These are phyloP conservation scores for Arctopsyche grandis DNA, from an alignment of 1,140 invertebrate species.

Conservation along the genomic window DNA sequence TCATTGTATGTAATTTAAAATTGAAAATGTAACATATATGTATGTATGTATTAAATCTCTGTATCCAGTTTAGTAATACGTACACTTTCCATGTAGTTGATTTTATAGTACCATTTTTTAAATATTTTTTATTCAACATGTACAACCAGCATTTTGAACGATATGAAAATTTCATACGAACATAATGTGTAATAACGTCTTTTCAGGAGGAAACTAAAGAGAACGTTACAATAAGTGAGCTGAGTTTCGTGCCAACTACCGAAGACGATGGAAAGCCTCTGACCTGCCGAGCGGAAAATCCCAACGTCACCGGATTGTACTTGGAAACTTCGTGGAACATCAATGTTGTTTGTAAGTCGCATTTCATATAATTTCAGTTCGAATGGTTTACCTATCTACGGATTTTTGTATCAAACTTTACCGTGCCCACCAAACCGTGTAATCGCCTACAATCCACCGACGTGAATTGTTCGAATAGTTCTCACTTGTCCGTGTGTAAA, in stretches of 20 bases:
- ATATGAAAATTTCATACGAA: constrained; percentile 1
- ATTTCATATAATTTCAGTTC: not conserved
- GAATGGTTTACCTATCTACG: not conserved
- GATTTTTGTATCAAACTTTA: too few species aligned
- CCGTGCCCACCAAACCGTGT: too few species aligned
- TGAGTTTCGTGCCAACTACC: constrained; percentile 84
- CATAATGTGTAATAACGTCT: constrained; percentile 5
- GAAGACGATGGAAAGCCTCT: constrained; percentile 88
- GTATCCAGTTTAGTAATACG: not conserved
- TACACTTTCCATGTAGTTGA: not conserved
- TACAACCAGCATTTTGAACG: not conserved
- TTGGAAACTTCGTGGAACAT: constrained; percentile 87
- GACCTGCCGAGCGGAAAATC: constrained; percentile 88
- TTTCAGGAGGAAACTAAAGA: constrained; percentile 80
- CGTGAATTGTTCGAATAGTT: not conserved
- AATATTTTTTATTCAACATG: not conserved
- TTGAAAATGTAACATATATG: too few species aligned
- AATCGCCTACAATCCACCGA: too few species aligned
- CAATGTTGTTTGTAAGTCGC: constrained; percentile 87
- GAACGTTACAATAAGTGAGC: constrained; percentile 84
- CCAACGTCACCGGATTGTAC: constrained; percentile 78
- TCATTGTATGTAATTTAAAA: too few species aligned
- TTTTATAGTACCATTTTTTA: too few species aligned
- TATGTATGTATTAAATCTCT: too few species aligned
- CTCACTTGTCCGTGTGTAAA: not conserved